phyloP scores from a whole-genome alignment of 2,797 vertebrate genomes.

The Pitangus sulphuratus region DNA sequence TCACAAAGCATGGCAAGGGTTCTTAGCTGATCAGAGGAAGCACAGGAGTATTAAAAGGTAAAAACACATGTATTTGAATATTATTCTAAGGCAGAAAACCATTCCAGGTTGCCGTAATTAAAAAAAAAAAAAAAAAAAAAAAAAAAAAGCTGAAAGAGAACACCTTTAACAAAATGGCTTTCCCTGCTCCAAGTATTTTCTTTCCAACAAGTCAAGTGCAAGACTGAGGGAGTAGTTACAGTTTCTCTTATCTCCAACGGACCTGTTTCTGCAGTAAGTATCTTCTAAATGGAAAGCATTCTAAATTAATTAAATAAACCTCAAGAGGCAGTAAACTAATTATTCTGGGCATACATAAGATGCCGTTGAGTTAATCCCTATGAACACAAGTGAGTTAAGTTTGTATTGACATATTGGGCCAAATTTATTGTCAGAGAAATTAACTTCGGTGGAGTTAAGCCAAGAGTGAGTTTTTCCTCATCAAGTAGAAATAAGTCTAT shows the following conservation, averaged over 20 bases:
- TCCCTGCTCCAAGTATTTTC: background rate
- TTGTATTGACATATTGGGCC: slow-evolving; percentile 50
- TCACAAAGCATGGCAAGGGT: slow-evolving; percentile 1
- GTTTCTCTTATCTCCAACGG: slow-evolving; percentile 30
- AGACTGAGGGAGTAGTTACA: background rate
- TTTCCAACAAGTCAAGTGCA: background rate
- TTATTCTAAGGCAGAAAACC: background rate
- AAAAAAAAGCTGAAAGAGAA: background rate
- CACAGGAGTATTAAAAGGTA: background rate
- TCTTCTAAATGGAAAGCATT: slow-evolving; percentile 51
- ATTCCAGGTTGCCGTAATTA: background rate
- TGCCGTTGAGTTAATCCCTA: slow-evolving; percentile 45
- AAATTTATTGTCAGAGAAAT: slow-evolving; percentile 52
- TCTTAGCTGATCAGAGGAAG: slow-evolving; percentile 21
- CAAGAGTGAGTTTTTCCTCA: slow-evolving; percentile 29
- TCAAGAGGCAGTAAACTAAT: slow-evolving; percentile 55
- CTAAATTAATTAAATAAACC: slow-evolving; percentile 57
- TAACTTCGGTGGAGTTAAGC: slow-evolving; percentile 15
- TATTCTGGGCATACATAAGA: slow-evolving; percentile 51
- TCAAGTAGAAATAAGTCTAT: background rate
- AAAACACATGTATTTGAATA: background rate
- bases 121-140: background rate
- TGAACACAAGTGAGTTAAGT: slow-evolving; percentile 45
- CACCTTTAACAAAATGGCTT: background rate
- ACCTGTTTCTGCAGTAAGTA: slow-evolving; percentile 5